phyloP scores from a whole-genome alignment of 1,140 invertebrate genomes.

The Drosophila navojoa region DNA sequence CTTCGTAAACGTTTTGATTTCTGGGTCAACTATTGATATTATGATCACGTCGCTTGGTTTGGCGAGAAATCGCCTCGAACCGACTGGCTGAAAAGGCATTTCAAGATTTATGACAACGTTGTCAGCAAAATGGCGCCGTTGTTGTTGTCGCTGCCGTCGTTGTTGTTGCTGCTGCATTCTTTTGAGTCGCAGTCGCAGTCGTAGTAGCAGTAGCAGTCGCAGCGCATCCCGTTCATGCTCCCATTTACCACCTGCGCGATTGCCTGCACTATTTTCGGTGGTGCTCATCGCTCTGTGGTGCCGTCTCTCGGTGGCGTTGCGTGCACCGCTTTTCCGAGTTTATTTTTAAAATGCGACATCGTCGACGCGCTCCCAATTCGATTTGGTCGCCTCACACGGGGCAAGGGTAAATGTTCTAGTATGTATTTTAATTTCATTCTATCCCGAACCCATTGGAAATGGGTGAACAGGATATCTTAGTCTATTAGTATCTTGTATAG shows the following conservation, averaged over 20 bases:
- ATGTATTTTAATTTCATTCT: constrained; percentile 11
- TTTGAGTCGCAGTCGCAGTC: constrained; percentile 13
- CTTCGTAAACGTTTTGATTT: constrained; percentile 45
- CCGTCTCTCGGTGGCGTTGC: constrained; percentile 39
- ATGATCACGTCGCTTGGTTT: constrained; percentile 71
- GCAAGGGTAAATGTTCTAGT: constrained; percentile 64
- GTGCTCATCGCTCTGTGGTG: constrained; percentile 8
- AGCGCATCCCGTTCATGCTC: constrained; percentile 66
- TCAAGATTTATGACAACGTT: constrained; percentile 59
- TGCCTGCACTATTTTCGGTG: constrained; percentile 66
- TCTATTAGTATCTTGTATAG: too few relatives aligned
- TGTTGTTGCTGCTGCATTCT: constrained; percentile 43
- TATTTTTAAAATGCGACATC: constrained; percentile 68
- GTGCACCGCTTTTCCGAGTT: constrained; percentile 54
- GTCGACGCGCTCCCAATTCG: constrained; percentile 64
- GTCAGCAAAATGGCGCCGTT: constrained; percentile 51
- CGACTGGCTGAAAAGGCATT: constrained; percentile 48
- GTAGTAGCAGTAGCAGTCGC: constrained; percentile 1
- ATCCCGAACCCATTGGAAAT: not conserved
- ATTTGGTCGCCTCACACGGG: constrained; percentile 42
- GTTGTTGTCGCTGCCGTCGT: constrained; percentile 16
- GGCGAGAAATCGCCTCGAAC: constrained; percentile 67
- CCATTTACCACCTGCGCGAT: constrained; percentile 76
- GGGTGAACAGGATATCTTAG: too few relatives aligned
- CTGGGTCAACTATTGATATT: constrained; percentile 78